phyloP scores from a whole-genome alignment of 2,113 vertebrate genomes.

The Albula goreensis region DNA sequence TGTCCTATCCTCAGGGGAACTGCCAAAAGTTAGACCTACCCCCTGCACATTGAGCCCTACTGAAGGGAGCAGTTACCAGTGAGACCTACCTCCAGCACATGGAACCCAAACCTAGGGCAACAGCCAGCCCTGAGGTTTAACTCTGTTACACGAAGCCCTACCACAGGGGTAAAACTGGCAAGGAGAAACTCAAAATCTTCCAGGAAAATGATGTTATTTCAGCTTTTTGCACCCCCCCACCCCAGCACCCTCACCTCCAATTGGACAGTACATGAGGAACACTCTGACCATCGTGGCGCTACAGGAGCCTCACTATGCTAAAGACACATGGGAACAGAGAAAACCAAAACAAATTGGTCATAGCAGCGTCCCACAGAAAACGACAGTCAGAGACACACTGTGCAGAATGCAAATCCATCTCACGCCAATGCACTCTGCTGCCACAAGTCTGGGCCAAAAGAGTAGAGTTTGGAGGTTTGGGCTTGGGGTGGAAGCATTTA shows the following conservation, averaged over 20 bases:
- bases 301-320: background rate
- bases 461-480: background rate
- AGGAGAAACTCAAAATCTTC: background rate
- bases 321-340: background rate
- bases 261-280: slow-evolving; percentile 7
- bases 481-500: background rate
- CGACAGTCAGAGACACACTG: background rate
- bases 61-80: too few relatives aligned
- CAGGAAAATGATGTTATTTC: slow-evolving; percentile 30
- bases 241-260: background rate
- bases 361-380: background rate
- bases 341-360: background rate
- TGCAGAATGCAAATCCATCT: background rate
- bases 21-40: background rate
- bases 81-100: too few relatives aligned
- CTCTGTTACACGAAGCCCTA: background rate
- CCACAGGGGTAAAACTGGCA: slow-evolving; percentile 7
- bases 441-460: background rate
- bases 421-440: background rate
- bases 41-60: too few relatives aligned
- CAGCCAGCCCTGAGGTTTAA: too few relatives aligned
- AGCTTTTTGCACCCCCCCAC: background rate
- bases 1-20: background rate
- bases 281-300: background rate
- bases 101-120: too few relatives aligned